Base-by-base conservation (phyloP, 2,888 invertebrate genomes). In the Caenorhabditis japonica region DNA sequence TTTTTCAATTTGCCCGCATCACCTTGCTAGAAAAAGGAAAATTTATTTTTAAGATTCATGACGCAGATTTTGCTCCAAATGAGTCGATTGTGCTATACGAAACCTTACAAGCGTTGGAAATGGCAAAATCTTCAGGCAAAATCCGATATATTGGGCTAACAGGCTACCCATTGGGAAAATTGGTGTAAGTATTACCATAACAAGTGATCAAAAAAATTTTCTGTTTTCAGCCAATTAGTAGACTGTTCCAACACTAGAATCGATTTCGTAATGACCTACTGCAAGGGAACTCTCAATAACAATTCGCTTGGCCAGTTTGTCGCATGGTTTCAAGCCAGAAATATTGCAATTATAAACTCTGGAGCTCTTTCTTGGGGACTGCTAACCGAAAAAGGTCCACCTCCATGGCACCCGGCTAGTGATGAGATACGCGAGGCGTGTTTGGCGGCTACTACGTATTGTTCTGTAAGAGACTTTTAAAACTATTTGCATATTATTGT, bases 61-160 rank as follows among this genome's bases (percentile, higher is more conserved):
- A 97, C 85, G 90, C 93, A 59, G 95, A 95, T 84, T 96, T 94
- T 88, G 93, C 94, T 0, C 91, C 92, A 5, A 92, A 91, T 74
- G 88, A 92, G 19, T 92, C 93, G 41, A 89, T 93, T 10, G 90
- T 97, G 3, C 82, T 95, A 0, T 92, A 93, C 55, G 94, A 96
- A 89, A 94, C 95, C 0, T 88, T 97, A 38, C 95, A 82, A 53
- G 82, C 92, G 0, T 88, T 96, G 12, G 92, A 93, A 80, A 91
- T 91, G 82, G 91, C 93, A 8, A 92, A 93, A 2, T 90, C 91
- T 27, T 91, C 92, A 43, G 90, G 90, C 8, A 91, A 91, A 85
- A 93, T 92, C 0, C 91, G 91, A 73, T 92, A 91, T 87, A 94
- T 96, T 76, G 96, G 96, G 0, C 89, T 95, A 10, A 94, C 95